Base-by-base conservation (phyloP, 2,888 invertebrate species). In the Sinelater perroti region DNA sequence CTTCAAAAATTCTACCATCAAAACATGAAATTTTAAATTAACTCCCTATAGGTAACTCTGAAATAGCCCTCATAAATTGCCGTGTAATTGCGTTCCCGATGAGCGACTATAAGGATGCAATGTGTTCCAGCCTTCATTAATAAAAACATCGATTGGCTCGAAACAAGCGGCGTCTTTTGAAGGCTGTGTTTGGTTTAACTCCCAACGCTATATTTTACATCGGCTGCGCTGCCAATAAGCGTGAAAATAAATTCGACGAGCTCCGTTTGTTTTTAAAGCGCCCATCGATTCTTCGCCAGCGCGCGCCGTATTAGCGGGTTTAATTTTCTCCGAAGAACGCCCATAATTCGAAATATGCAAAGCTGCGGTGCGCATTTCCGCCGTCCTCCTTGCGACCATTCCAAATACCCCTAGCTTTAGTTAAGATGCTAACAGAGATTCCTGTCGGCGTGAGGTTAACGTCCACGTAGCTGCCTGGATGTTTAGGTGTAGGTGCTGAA, bases 191-290 rank as follows among this genome's bases (percentile, higher is more conserved):
- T 54, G 56, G 40, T 51, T 60, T 60, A 56, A 52, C 52, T 56
- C 46, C 42, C 51, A 42, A 14, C 24, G 50, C 51, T 44, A 55
- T 60, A 60, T 60, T 60, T 60, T 40, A 51, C 50, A 51, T 55
- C 38, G 55, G 28, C 42, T 44, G 58, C 31, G 33, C 51, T 28
- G 46, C 55, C 31, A 60, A 51, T 55, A 50, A 54, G 60, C 54
- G 55, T 45, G 55, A 51, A 55, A 60, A 60, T 60, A 60, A 60
- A 60, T 60, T 60, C 60, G 55, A 55, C 51, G 55, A 50, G 55
- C 50, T 47, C 51, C 55, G 51, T 50, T 35, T 55, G 40, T 52
- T 60, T 60, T 47, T 52, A 56, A 60, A 55, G 55, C 38, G 35
- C 36, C 42, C 47, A 60, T 60, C 47, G 60, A 60, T 60, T 59